phyloP scores from a whole-genome alignment of 1,140 invertebrate species.

The Zaprionus gabonicus region DNA sequence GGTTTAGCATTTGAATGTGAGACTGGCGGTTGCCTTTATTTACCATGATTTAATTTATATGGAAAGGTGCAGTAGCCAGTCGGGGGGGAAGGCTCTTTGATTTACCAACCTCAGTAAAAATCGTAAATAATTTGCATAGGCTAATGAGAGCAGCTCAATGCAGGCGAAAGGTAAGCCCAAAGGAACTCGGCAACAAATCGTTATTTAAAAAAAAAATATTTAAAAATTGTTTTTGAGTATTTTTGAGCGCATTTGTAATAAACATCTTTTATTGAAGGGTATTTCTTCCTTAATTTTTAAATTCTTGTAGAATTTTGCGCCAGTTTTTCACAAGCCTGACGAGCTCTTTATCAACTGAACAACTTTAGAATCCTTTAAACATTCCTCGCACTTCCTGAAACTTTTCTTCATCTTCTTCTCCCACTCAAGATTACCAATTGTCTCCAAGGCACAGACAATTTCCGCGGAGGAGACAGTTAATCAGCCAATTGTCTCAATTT shows the following conservation, averaged over 20 bases:
- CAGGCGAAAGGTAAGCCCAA: background rate
- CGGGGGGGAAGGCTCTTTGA: slow-evolving; percentile 29
- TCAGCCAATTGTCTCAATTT: slow-evolving; percentile 74
- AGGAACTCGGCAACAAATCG: background rate
- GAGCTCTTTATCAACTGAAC: slow-evolving; percentile 19
- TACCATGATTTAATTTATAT: slow-evolving; percentile 76
- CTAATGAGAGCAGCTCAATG: slow-evolving; percentile 57
- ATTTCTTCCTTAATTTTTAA: no score
- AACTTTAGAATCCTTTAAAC: slow-evolving; percentile 36
- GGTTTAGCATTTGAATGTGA: slow-evolving; percentile 67
- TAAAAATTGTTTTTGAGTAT: background rate
- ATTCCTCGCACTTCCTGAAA: slow-evolving; percentile 31
- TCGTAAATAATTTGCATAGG: slow-evolving; percentile 69
- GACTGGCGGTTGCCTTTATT: slow-evolving; percentile 57
- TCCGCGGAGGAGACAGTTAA: slow-evolving; percentile 40
- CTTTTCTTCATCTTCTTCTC: slow-evolving; percentile 19
- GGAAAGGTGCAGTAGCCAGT: slow-evolving; percentile 7
- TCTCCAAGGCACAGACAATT: slow-evolving; percentile 51
- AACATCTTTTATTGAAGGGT: background rate
- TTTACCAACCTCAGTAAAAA: slow-evolving; percentile 50
- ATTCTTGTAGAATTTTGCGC: no score
- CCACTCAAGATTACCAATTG: slow-evolving; percentile 46
- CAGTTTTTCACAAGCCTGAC: background rate
- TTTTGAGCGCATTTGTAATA: background rate
- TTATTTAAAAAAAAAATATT: background rate